phyloP scores from a whole-genome alignment of 2,113 vertebrate species.

The Puffinus mauretanicus region DNA sequence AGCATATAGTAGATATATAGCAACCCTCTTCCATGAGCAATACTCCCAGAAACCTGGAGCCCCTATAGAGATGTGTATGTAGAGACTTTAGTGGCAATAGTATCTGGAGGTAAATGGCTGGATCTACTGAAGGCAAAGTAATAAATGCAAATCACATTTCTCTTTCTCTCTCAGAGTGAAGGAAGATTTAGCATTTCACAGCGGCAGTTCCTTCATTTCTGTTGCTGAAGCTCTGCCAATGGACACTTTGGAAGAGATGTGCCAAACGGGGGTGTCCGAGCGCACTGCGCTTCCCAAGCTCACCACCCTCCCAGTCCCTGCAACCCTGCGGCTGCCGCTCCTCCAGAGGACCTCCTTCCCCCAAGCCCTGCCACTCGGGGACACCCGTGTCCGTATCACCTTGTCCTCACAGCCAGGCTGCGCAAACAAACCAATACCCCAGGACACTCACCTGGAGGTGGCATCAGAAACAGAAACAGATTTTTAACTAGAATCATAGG shows the following conservation, averaged over 20 bases:
- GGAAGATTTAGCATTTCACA: background rate
- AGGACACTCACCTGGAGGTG: background rate
- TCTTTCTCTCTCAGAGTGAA: background rate
- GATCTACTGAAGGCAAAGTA: background rate
- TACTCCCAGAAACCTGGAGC: background rate
- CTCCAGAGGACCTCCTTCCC: background rate
- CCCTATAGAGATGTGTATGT: background rate
- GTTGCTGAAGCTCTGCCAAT: background rate
- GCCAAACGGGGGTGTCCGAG: fast-evolving
- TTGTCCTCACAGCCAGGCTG: background rate
- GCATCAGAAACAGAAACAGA: background rate
- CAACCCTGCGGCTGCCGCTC: background rate
- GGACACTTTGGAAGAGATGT: background rate
- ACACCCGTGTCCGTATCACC: background rate
- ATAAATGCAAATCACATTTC: background rate
- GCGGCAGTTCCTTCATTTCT: background rate
- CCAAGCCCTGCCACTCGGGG: background rate
- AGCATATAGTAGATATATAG: background rate
- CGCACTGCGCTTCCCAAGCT: background rate
- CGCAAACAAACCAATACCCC: background rate
- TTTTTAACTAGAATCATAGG: background rate
- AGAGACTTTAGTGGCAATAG: background rate
- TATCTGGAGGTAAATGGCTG: background rate
- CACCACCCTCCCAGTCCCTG: fast-evolving
- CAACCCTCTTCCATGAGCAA: background rate